Base-by-base conservation (phyloP, 2,113 vertebrate species). In the Corynorhinus townsendii region DNA sequence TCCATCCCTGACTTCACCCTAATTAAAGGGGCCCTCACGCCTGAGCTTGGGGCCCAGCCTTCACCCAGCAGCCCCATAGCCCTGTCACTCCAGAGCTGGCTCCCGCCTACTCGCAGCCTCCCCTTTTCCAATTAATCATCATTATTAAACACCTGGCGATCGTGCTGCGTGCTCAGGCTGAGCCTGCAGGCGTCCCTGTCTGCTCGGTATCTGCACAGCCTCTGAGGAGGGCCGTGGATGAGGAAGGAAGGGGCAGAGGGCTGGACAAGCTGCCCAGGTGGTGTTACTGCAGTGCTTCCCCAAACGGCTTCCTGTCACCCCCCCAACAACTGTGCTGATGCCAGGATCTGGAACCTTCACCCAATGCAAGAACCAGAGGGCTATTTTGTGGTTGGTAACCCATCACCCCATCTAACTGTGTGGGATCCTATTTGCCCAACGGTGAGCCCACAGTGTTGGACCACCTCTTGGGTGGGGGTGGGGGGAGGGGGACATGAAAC, bases 141-240 rank as follows among this genome's bases (percentile, higher is more conserved):
- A 47, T 84, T 40, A 64, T 14, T 73, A 14, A 72, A 52, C 66
- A 43, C 81, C 73, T 64, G 28, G 28, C 1, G 2, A 11, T 14
- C 20, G 2, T 0, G 2, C 71, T 7, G 49, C 4, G 20, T 1
- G 4, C 24, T 30, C 69, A 33, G 45, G 49, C 86, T 2, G 8
- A 4, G 73, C 17, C 38, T 62, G 45, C 71, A 1, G 0, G 49
- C 17, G 20, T 0, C 1, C 4, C 17, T 15, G 43, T 10, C 15
- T 19, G 30, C 17, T 30, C 77, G 7, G 3, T 0, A 0, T 56
- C 24, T 15, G 26, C 68, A 33, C 3, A 1, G 68, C 11, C 68
- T 82, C 45, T 2, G 1, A 7, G 20, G 35, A 47, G 45, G 73
- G 26, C 9, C 0, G n/a, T 0, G 0, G 15, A 11, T 28, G 59